Evolutionary conservation across 2,113 vertebrate genomes (phyloP).

Genomic region (Pelecanoides urinatrix): DNA sequence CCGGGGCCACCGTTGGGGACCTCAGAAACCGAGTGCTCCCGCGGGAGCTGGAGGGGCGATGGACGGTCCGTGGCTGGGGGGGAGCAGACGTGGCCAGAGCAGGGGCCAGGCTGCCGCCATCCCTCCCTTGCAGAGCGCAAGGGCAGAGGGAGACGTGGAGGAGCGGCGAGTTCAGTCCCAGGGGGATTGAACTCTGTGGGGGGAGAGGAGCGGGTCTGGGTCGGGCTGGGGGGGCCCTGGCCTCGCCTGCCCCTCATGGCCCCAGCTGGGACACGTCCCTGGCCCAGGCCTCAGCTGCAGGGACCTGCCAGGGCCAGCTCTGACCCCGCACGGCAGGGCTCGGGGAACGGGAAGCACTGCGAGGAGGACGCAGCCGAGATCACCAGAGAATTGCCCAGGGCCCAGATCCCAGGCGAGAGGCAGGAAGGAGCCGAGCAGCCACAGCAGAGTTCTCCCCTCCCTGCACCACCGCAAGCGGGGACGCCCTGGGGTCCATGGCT

Average conservation of each 20-base stretch:
- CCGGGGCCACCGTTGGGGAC: neutral
- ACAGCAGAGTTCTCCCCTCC: neutral
- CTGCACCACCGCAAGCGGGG: neutral
- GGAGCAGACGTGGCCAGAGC: neutral
- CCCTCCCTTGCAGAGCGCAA: neutral
- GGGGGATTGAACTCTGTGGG: neutral
- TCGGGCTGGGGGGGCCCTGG: neutral
- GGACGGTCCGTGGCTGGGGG: neutral
- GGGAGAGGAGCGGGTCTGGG: neutral
- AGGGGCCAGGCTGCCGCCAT: too few relatives aligned
- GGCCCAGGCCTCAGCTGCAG: neutral
- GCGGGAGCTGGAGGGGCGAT: fast-evolving
- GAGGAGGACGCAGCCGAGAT: neutral
- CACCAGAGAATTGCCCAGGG: neutral
- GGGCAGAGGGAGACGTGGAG: neutral
- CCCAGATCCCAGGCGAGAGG: neutral
- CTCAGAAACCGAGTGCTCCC: neutral
- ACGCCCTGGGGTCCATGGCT: too few relatives aligned
- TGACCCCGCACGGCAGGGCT: neutral
- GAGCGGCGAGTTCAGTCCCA: neutral
- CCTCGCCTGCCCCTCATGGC: neutral
- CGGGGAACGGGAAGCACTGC: neutral
- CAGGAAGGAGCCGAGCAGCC: neutral
- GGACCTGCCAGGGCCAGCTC: neutral
- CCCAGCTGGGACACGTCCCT: neutral